These are phyloP conservation scores for Kuschelorhynchus macadamiae DNA, from an alignment of 2,888 invertebrate genomes.

Conservation along the genomic window DNA sequence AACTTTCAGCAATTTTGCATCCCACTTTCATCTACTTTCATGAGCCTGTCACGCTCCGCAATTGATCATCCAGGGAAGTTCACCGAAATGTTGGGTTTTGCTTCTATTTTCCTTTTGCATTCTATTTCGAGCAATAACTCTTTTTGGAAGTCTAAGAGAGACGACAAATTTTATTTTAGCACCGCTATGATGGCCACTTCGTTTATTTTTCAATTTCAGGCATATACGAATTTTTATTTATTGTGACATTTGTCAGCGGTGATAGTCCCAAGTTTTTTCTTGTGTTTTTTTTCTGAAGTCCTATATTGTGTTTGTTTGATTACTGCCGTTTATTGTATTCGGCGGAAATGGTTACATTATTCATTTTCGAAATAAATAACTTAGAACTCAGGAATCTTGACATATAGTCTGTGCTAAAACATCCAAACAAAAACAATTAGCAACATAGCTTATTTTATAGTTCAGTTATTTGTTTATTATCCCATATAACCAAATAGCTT, in stretches of 20 bases:
- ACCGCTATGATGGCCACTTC: conserved; percentile 16
- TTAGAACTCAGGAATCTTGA: too few species aligned
- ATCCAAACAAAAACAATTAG: too few species aligned
- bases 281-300: not conserved
- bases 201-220: conserved; percentile 37
- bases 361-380: too few species aligned
- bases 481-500: too few species aligned
- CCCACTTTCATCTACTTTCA: conserved; percentile 39
- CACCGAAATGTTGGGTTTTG: conserved; percentile 36
- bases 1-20: conserved; percentile 35
- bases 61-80: conserved; percentile 43
- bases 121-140: conserved; percentile 39
- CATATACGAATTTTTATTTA: conserved; percentile 30
- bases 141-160: conserved; percentile 29
- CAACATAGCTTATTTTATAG: too few species aligned
- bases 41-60: conserved; percentile 32
- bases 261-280: not conserved
- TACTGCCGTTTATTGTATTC: not conserved
- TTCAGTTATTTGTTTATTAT: too few species aligned
- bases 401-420: too few species aligned
- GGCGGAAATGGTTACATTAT: too few species aligned
- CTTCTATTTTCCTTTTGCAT: conserved; percentile 35
- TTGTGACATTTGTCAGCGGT: conserved; percentile 15
- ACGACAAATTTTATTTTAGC: conserved; percentile 36
- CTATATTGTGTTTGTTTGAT: not conserved